phyloP scores from a whole-genome alignment of 37 sponge, comb jelly and placozoan species.

The Eunapius fragilis region DNA sequence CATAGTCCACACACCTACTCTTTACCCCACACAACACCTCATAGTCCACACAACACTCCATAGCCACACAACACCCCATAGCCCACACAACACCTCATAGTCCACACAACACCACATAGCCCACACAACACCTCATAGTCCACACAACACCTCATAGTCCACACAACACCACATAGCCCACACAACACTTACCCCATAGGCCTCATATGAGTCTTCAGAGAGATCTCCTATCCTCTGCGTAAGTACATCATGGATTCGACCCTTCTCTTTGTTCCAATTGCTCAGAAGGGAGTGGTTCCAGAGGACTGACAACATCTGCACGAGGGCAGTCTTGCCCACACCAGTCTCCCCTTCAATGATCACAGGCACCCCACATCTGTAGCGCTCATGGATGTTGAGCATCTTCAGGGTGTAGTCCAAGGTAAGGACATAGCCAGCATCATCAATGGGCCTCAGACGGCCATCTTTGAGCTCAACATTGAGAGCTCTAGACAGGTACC shows the following conservation, averaged over 20 bases:
- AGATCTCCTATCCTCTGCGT: conserved; percentile 23
- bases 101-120: too few species aligned
- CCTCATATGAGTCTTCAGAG: neutral
- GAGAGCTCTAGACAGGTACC: conserved; percentile 65
- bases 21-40: too few species aligned
- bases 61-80: too few species aligned
- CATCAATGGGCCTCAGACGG: conserved; percentile 53
- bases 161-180: neutral
- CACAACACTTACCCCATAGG: neutral
- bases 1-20: too few species aligned
- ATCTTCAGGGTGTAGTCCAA: conserved; percentile 87
- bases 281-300: conserved; percentile 61
- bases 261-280: conserved; percentile 33
- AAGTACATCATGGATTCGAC: conserved; percentile 34
- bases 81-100: too few species aligned
- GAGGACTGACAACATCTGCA: conserved; percentile 78
- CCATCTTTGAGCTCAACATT: conserved; percentile 18
- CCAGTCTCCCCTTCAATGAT: conserved; percentile 94
- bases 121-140: too few species aligned
- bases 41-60: too few species aligned
- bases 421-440: conserved; percentile 84
- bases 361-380: conserved; percentile 86
- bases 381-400: conserved; percentile 59
- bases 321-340: conserved; percentile 87
- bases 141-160: too few species aligned